These are phyloP conservation scores for Esox niger DNA, from an alignment of 2,113 vertebrate genomes.

Conservation along the genomic window DNA sequence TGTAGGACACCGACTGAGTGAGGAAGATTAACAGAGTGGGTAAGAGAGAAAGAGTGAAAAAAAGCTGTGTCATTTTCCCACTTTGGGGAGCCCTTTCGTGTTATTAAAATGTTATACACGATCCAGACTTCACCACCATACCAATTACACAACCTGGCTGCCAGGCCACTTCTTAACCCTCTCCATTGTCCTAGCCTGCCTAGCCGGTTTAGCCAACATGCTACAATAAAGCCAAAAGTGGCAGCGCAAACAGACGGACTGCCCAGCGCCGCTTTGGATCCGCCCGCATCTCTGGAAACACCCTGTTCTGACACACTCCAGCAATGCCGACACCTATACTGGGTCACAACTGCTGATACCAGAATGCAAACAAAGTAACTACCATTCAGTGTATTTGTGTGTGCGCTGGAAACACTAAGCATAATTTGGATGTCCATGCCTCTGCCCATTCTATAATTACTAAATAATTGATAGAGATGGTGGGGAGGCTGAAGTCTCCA, in stretches of 20 bases:
- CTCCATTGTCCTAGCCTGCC: too few relatives aligned
- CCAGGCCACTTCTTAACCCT: too few relatives aligned
- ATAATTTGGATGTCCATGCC: conserved; percentile 5
- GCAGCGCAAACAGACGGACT: too few relatives aligned
- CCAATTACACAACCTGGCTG: conserved; percentile 53
- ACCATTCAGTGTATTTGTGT: not conserved
- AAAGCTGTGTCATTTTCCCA: not conserved
- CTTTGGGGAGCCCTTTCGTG: not conserved
- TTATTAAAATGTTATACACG: not conserved
- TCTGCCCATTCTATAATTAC: conserved; percentile 18
- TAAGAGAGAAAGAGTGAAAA: too few relatives aligned
- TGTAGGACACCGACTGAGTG: too few relatives aligned
- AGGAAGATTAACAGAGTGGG: too few relatives aligned
- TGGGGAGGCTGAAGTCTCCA: conserved; percentile 12
- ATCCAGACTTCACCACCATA: conserved; percentile 26
- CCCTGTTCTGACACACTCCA: too few relatives aligned
- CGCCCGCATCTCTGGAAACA: too few relatives aligned
- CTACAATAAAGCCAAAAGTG: too few relatives aligned
- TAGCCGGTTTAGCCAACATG: too few relatives aligned
- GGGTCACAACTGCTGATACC: conserved; percentile 53
- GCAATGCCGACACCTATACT: too few relatives aligned
- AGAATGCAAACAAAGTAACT: not conserved
- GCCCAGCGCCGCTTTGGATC: too few relatives aligned
- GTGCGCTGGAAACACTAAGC: not conserved
- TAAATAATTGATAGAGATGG: conserved; percentile 44